phyloP scores from a whole-genome alignment of 2,888 invertebrate genomes.

The Nasonovia ribisnigri region DNA sequence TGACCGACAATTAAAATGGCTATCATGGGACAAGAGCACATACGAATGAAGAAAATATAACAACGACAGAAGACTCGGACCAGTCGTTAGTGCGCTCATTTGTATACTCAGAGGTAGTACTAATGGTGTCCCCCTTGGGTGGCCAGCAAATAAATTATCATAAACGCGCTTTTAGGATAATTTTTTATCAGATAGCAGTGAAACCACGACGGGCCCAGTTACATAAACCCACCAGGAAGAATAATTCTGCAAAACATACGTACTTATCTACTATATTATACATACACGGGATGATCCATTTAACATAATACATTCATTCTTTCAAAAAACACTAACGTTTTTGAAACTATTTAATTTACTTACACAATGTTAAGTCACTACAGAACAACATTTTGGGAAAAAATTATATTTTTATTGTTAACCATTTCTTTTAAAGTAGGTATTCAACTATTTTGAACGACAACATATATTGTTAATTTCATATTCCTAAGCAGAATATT shows the following conservation, averaged over 20 bases:
- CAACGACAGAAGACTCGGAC: neutral
- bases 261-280: neutral
- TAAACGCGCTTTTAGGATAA: constrained; percentile 29
- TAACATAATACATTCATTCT: too few relatives aligned
- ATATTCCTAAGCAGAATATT: too few relatives aligned
- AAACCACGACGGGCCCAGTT: neutral
- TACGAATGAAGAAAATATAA: constrained; percentile 28
- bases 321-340: too few relatives aligned
- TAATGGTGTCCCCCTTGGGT: neutral
- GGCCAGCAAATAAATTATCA: constrained; percentile 43
- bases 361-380: too few relatives aligned
- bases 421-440: too few relatives aligned
- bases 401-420: too few relatives aligned
- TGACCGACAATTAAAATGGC: constrained; percentile 1
- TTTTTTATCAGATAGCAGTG: neutral
- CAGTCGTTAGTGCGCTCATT: constrained; percentile 17
- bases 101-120: neutral
- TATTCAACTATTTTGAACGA: too few relatives aligned
- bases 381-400: too few relatives aligned
- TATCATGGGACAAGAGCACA: constrained; percentile 1
- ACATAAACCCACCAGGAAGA: neutral
- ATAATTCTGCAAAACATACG: neutral
- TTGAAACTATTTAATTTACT: too few relatives aligned
- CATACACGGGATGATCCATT: too few relatives aligned
- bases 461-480: too few relatives aligned